These are phyloP conservation scores for Aphodius sticticus DNA, from an alignment of 2,888 invertebrate genomes.

Conservation along the genomic window DNA sequence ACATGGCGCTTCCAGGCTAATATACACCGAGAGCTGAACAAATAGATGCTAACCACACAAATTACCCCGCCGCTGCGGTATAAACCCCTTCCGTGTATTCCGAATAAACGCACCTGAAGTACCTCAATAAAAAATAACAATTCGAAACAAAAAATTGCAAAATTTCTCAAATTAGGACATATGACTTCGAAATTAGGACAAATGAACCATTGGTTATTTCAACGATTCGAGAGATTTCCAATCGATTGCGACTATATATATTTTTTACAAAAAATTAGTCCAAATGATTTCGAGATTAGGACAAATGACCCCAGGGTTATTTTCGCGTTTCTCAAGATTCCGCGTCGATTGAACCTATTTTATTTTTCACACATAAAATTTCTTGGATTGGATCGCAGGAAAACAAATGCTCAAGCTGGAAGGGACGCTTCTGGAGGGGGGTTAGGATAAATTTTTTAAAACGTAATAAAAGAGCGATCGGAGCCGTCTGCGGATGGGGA, in stretches of 20 bases:
- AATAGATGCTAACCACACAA: background rate
- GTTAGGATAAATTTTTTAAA: background rate
- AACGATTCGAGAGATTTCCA: too few relatives aligned
- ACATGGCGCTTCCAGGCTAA: background rate
- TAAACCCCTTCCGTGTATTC: background rate
- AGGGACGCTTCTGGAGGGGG: background rate
- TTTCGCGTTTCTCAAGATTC: background rate
- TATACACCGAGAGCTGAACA: background rate
- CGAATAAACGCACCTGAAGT: background rate
- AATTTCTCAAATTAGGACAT: background rate
- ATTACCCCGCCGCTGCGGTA: background rate
- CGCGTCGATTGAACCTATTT: background rate
- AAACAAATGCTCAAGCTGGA: background rate
- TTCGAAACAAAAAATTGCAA: background rate
- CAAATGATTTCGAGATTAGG: too few relatives aligned
- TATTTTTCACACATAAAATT: background rate
- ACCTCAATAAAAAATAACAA: background rate
- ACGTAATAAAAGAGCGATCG: background rate
- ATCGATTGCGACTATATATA: too few relatives aligned
- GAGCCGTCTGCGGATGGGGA: background rate
- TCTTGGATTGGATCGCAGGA: background rate
- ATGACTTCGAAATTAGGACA: too few relatives aligned
- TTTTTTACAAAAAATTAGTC: too few relatives aligned
- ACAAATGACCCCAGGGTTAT: too few relatives aligned
- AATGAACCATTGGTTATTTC: too few relatives aligned